phyloP scores from a whole-genome alignment of 2,797 vertebrate species.

The Poeciliopsis presidionis region DNA sequence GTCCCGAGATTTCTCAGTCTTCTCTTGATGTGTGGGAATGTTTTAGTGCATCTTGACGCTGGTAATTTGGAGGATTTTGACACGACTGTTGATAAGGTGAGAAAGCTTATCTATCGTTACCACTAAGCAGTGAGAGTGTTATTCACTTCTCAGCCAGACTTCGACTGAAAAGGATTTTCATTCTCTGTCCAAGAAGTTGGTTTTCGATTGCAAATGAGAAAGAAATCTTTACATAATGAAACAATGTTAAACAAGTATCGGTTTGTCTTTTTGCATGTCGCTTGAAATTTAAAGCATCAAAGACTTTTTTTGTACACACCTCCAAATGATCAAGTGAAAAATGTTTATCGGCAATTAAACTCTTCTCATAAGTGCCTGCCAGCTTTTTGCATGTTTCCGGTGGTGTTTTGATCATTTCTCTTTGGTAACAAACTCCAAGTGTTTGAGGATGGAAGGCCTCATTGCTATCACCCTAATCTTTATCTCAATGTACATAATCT shows the following conservation, averaged over 20 bases:
- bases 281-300: not conserved
- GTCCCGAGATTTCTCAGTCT: constrained; percentile 19
- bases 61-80: constrained; percentile 37
- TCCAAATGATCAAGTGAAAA: not conserved
- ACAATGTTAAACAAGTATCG: not conserved
- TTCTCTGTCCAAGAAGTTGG: not conserved
- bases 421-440: not conserved
- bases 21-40: constrained; percentile 33
- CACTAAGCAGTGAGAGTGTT: not conserved
- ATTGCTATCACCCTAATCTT: not conserved
- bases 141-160: not conserved
- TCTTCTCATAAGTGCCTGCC: not conserved
- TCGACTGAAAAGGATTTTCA: not conserved
- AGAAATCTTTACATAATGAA: not conserved
- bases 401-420: not conserved
- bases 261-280: not conserved
- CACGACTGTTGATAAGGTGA: constrained; percentile 59
- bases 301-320: not conserved
- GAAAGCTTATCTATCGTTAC: constrained; percentile 13
- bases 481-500: not conserved
- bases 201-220: not conserved
- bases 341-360: not conserved
- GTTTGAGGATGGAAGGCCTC: not conserved
- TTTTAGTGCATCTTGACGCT: constrained; percentile 31
- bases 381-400: not conserved